These are phyloP conservation scores for Shinisaurus crocodilurus DNA, from an alignment of 2,113 vertebrate genomes.

Conservation along the genomic window DNA sequence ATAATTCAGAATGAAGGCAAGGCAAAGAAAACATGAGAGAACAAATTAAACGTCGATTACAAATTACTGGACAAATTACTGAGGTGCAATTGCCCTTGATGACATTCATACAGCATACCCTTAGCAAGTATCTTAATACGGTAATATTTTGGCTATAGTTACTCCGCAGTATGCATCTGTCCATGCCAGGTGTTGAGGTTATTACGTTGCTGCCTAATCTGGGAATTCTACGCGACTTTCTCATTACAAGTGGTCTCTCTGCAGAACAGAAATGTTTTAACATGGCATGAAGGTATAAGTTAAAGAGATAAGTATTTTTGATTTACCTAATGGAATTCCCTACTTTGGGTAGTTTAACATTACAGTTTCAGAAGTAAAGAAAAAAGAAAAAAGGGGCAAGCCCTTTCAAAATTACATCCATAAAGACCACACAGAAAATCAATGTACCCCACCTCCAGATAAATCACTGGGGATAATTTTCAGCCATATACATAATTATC, in stretches of 20 bases:
- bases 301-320: background rate
- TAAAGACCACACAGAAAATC: background rate
- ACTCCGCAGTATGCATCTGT: constrained; percentile 37
- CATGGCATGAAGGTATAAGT: background rate
- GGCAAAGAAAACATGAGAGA: background rate
- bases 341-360: background rate
- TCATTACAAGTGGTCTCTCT: background rate
- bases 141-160: constrained; percentile 47
- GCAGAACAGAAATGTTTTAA: background rate
- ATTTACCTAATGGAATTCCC: background rate
- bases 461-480: background rate
- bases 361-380: background rate
- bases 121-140: constrained; percentile 45
- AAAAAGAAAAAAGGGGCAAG: background rate
- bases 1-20: background rate
- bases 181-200: constrained; percentile 53
- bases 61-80: background rate
- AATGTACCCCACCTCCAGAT: background rate
- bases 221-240: constrained; percentile 23
- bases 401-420: background rate
- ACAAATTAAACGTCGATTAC: constrained; percentile 43
- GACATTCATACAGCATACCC: constrained; percentile 49
- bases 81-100: constrained; percentile 58
- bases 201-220: constrained; percentile 11
- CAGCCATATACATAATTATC: constrained; percentile 13